A percentile compares a stretch with the other conserved stretches of the same genome.
phyloP scores from a whole-genome alignment of 2,797 vertebrate genomes.

The Bufotes viridis region DNA sequence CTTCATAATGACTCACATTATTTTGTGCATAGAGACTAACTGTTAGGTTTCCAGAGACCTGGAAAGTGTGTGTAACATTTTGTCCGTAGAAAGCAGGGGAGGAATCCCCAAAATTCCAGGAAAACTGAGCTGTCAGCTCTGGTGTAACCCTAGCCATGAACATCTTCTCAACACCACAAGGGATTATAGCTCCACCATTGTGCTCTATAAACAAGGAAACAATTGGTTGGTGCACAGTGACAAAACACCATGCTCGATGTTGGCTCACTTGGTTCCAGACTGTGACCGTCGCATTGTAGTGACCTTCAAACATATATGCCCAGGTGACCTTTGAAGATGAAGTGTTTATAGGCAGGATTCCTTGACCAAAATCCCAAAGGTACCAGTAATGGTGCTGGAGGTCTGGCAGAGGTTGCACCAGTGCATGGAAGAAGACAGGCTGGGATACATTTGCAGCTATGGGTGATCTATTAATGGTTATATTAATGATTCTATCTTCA shows the following conservation, averaged over 20 bases:
- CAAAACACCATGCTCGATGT: conserved; percentile 65
- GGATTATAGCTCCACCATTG: conserved; percentile 57
- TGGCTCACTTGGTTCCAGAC: conserved; percentile 74
- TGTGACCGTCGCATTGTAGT: conserved; percentile 70
- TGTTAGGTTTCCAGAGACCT: conserved; percentile 68
- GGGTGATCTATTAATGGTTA: conserved; percentile 65
- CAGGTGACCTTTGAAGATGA: conserved; percentile 70
- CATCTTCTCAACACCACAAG: conserved; percentile 65
- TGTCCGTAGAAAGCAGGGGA: conserved; percentile 62
- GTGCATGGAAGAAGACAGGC: conserved; percentile 70
- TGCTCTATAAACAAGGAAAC: conserved; percentile 65
- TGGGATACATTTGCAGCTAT: conserved; percentile 67
- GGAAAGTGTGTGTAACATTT: conserved; percentile 73
- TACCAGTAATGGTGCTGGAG: conserved; percentile 66
- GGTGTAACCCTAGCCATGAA: conserved; percentile 71
- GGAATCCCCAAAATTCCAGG: conserved; percentile 82
- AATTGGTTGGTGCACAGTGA: conserved; percentile 74
- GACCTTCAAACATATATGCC: conserved; percentile 72
- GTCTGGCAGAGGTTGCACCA: conserved; percentile 66
- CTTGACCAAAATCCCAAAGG: conserved; percentile 70
- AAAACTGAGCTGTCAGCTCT: conserved; percentile 71
- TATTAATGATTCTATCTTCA: conserved; percentile 67
- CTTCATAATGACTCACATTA: conserved; percentile 69
- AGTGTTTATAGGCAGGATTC: conserved; percentile 40
- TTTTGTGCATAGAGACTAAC: conserved; percentile 73